Percentiles rank a stretch among this genome's conserved stretches.
Conservation (phyloP, 2,888 invertebrate species). For the Anthophora plumipes region DNA sequence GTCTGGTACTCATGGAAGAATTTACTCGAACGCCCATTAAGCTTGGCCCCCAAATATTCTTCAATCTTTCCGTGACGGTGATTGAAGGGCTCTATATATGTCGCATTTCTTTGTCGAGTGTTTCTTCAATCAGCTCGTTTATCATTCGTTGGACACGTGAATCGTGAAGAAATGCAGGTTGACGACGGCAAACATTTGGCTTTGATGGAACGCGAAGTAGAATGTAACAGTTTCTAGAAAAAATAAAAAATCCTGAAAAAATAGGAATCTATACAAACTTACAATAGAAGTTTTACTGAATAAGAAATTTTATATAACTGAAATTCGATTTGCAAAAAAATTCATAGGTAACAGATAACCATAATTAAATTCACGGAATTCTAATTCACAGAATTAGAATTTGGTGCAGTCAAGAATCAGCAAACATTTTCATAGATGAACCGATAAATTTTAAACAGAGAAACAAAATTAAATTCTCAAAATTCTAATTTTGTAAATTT, state of each 20-base stretch:
- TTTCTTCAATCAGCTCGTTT: constrained; percentile 24
- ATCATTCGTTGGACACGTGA: constrained; percentile 17
- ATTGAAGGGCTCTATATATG: constrained; percentile 19
- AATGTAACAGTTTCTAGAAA: constrained; percentile 16
- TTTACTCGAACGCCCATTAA: neutral
- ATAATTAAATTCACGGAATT: too few species aligned
- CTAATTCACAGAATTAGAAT: too few species aligned
- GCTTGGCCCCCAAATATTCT: neutral
- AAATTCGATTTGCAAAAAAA: too few species aligned
- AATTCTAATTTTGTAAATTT: too few species aligned
- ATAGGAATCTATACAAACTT: neutral
- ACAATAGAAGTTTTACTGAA: neutral
- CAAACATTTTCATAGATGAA: too few species aligned
- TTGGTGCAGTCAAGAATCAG: too few species aligned
- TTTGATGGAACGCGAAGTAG: neutral
- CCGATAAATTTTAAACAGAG: too few species aligned
- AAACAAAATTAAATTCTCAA: too few species aligned
- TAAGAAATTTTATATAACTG: too few species aligned
- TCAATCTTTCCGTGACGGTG: constrained; percentile 1
- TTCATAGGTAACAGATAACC: too few species aligned
- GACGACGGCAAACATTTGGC: constrained; percentile 19
- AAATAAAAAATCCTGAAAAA: neutral
- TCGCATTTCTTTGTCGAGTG: constrained; percentile 9
- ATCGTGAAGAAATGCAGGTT: neutral
- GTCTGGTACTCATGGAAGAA: neutral